phyloP scores from a whole-genome alignment of 2,113 vertebrate species.

The Peromyscus maniculatus region DNA sequence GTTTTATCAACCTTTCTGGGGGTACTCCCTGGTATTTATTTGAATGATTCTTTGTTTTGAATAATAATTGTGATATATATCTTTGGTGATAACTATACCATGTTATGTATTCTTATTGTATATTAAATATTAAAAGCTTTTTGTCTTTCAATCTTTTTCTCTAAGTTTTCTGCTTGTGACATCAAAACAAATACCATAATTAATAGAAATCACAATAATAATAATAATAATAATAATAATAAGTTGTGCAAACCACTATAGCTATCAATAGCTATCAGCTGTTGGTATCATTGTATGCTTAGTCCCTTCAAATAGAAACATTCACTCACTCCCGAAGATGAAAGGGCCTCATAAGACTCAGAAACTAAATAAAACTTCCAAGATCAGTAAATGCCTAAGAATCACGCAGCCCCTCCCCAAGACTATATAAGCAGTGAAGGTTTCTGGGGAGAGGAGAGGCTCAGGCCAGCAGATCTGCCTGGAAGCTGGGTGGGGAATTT shows the following conservation, averaged over 20 bases:
- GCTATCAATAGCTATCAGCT: constrained; percentile 9
- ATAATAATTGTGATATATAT: constrained; percentile 22
- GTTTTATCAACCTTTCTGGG: not conserved
- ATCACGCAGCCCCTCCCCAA: not conserved
- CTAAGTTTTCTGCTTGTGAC: constrained; percentile 22
- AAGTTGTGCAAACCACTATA: not conserved
- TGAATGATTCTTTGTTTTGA: constrained; percentile 21
- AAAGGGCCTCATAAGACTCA: too few relatives aligned
- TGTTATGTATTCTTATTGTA: constrained; percentile 10
- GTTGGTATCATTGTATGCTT: not conserved
- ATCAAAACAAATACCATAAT: not conserved
- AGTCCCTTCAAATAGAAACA: not conserved
- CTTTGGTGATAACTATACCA: constrained; percentile 16
- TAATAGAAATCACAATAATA: not conserved
- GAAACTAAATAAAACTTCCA: not conserved
- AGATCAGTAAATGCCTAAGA: not conserved
- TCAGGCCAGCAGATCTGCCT: not conserved
- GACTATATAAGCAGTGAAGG: not conserved
- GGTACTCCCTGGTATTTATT: not conserved
- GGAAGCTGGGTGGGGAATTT: not conserved
- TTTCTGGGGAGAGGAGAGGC: not conserved
- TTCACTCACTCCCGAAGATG: not conserved
- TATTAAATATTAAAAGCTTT: constrained; percentile 33
- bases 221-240: constrained; percentile 21
- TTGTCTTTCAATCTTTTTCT: constrained; percentile 36